These are phyloP conservation scores for Brachypalpus laphriformis DNA, from an alignment of 2,888 invertebrate species.

Conservation along the genomic window DNA sequence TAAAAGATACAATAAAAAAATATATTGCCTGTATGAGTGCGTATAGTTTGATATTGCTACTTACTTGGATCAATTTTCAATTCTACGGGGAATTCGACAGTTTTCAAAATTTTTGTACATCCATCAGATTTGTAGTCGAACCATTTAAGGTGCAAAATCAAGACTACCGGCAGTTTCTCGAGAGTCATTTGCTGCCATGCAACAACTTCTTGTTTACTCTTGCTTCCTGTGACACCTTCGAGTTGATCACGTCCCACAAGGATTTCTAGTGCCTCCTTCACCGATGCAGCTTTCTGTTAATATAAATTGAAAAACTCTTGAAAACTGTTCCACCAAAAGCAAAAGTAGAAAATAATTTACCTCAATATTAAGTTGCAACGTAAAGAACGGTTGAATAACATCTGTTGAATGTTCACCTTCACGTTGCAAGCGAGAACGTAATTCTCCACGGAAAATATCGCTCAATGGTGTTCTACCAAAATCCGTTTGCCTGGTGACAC, in stretches of 20 bases:
- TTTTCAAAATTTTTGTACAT: slow-evolving; percentile 95
- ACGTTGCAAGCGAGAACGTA: slow-evolving; percentile 91
- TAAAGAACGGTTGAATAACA: slow-evolving; percentile 97
- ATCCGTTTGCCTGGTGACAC: slow-evolving; percentile 92
- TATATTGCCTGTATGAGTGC: no score
- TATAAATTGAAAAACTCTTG: slow-evolving; percentile 17
- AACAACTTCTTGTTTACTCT: slow-evolving; percentile 91
- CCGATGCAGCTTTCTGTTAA: slow-evolving; percentile 90
- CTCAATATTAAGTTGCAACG: slow-evolving; percentile 96
- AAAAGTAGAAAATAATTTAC: slow-evolving; percentile 83
- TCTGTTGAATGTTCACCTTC: slow-evolving; percentile 89
- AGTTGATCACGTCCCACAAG: slow-evolving; percentile 93
- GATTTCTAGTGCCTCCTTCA: slow-evolving; percentile 93
- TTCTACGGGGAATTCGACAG: slow-evolving; percentile 94
- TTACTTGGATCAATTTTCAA: slow-evolving; percentile 94
- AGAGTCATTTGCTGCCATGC: slow-evolving; percentile 95
- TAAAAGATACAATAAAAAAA: no score
- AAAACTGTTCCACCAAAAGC: not conserved
- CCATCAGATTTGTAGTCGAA: slow-evolving; percentile 95
- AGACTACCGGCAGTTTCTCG: slow-evolving; percentile 94
- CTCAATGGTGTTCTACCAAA: slow-evolving; percentile 94
- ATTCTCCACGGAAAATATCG: slow-evolving; percentile 96
- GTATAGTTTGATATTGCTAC: no score
- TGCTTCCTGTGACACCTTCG: slow-evolving; percentile 92
- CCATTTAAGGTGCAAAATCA: slow-evolving; percentile 96